phyloP scores from a whole-genome alignment of 2,888 invertebrate species.

The Sphinx pinastri region DNA sequence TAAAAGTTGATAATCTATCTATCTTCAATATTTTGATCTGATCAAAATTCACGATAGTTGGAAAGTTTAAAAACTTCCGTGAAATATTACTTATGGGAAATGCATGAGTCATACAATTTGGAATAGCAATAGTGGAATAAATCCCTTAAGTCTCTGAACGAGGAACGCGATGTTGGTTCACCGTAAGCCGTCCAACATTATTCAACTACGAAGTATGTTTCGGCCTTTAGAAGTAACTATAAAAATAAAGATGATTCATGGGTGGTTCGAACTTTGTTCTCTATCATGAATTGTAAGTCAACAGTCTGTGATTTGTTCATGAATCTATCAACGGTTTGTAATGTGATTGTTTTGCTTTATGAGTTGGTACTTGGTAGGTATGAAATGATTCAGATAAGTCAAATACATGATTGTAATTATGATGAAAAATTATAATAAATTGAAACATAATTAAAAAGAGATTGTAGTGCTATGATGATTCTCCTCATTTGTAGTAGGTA shows the following conservation, averaged over 20 bases:
- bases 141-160: conserved; percentile 40
- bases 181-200: conserved; percentile 27
- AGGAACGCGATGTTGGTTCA: conserved; percentile 35
- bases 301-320: not conserved
- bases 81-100: not conserved
- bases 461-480: no score
- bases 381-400: no score
- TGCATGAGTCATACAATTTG: conserved; percentile 12
- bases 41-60: no score
- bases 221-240: conserved; percentile 17
- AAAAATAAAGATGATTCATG: conserved; percentile 13
- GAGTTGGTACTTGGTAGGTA: no score
- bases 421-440: no score
- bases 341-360: no score
- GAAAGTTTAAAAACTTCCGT: not conserved
- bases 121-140: conserved; percentile 35
- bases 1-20: no score
- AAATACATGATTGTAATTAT: no score
- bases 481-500: no score
- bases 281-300: not conserved
- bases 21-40: no score
- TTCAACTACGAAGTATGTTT: conserved; percentile 24
- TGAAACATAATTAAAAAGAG: no score
- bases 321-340: not conserved
- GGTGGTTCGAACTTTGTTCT: not conserved